Evolutionary conservation across 2,888 invertebrate genomes (phyloP), one percentile per base, ranked within the genome.

Genomic region (Hymenopus coronatus): DNA sequence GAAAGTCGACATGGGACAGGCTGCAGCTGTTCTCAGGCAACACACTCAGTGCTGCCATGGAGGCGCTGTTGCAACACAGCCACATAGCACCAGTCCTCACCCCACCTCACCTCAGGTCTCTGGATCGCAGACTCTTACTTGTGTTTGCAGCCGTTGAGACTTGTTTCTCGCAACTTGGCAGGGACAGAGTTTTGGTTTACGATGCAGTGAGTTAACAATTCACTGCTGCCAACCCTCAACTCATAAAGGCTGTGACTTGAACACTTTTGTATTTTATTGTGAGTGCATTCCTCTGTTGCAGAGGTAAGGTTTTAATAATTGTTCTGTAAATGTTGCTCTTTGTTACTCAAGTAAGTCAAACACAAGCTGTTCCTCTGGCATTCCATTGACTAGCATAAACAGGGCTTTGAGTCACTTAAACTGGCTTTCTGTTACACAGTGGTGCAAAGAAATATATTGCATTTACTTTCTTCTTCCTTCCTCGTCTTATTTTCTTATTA

Each of bases 91-190:
- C 95, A 14, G 92, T 98, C 8, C 94, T 97, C 25, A 96, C 96
- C 3, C 94, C 95, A 88, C 95, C 95, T 84, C 97, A 98, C 93
- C 95, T 96, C 89, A 94, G 94, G 91, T 97, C 97, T 15, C 94
- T 98, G 84, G 97, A 98, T 92, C 94, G 97, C 91, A 94, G 98
- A 92, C 93, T 98, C 82, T 93, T 96, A 88, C 95, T 96, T 91
- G 94, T 98, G 84, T 96, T 96, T 93, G 96, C 97, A 20, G 96
- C 97, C 88, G 95, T 98, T 86, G 96, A 97, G 92, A 95, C 96
- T 92, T 98, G 98, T 93, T 95, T 96, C 90, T 93, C 93, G 90
- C 92, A 92, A 28, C 54, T 30, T 27, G 87, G 88, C 83, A 81
- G 28, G 54, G 33, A 86, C 27, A 83, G 25, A 83, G 89, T 90